Percentiles rank a stretch among this genome's conserved stretches.
These are phyloP conservation scores for Todiramphus chloris DNA, from an alignment of 2,113 vertebrate genomes.

Conservation along the genomic window DNA sequence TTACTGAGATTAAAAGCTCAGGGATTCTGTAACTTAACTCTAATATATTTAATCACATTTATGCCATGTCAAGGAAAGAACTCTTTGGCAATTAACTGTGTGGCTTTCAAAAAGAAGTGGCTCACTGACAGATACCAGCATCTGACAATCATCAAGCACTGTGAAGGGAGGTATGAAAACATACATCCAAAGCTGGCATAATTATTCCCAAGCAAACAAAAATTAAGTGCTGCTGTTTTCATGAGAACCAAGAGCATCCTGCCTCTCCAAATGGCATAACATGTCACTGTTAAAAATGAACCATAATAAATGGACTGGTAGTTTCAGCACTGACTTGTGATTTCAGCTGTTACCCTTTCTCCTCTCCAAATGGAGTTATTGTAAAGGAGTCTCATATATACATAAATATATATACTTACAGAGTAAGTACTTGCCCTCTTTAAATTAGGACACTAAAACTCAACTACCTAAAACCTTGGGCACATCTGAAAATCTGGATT, in stretches of 20 bases:
- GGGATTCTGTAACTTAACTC: slow-evolving; percentile 26
- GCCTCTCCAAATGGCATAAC: neutral
- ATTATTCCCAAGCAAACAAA: neutral
- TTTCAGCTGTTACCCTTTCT: neutral
- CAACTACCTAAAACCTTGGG: neutral
- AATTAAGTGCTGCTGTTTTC: neutral
- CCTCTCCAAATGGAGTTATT: neutral
- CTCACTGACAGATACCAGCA: neutral
- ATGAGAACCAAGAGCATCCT: neutral
- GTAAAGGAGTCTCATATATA: neutral
- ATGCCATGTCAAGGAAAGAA: neutral
- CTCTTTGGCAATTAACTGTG: neutral
- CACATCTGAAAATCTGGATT: neutral
- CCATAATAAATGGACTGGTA: neutral
- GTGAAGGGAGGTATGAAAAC: neutral
- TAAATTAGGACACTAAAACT: neutral
- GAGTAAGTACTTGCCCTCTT: neutral
- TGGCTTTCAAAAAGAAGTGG: neutral
- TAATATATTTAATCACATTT: slow-evolving; percentile 28
- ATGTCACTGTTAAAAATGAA: neutral
- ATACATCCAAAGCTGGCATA: neutral
- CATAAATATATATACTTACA: neutral
- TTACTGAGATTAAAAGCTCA: slow-evolving; percentile 41
- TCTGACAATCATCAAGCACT: neutral
- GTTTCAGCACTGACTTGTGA: neutral